Percentiles rank a stretch among this genome's conserved stretches.
Evolutionary conservation across 2,113 vertebrate species (phyloP).

Genomic region (Dolichallabes microphthalmus): DNA sequence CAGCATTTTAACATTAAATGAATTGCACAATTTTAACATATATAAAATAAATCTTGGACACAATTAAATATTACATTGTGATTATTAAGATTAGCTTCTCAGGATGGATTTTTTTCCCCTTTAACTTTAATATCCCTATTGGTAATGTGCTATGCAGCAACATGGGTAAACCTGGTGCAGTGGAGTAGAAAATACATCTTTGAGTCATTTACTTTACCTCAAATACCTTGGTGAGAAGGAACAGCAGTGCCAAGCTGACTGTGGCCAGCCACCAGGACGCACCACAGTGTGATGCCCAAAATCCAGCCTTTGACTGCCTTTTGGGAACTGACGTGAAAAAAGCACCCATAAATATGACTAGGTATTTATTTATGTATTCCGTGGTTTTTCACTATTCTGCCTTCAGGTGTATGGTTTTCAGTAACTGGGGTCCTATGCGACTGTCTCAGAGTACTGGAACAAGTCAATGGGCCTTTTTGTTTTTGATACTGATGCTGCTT

Average conservation of each 20-base stretch:
- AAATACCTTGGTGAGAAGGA: conserved; percentile 58
- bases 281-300: conserved; percentile 44
- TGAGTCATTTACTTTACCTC: conserved; percentile 55
- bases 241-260: conserved; percentile 45
- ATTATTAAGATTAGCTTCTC: neutral
- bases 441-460: neutral
- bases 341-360: conserved; percentile 2
- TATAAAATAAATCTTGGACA: neutral
- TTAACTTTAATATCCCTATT: neutral
- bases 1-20: neutral
- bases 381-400: neutral
- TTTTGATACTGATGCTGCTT: conserved; percentile 33
- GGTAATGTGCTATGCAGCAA: neutral
- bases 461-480: conserved; percentile 24
- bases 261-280: conserved; percentile 40
- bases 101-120: neutral
- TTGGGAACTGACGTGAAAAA: conserved; percentile 32
- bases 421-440: conserved; percentile 17
- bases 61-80: neutral
- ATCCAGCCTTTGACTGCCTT: conserved; percentile 44
- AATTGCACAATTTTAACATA: too few relatives aligned
- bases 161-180: conserved; percentile 18
- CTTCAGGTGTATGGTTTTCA: conserved; percentile 31
- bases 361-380: conserved; percentile 13
- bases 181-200: conserved; percentile 46